These are phyloP conservation scores for Blomia tropicalis DNA, from an alignment of 2,888 invertebrate species.

Conservation along the genomic window DNA sequence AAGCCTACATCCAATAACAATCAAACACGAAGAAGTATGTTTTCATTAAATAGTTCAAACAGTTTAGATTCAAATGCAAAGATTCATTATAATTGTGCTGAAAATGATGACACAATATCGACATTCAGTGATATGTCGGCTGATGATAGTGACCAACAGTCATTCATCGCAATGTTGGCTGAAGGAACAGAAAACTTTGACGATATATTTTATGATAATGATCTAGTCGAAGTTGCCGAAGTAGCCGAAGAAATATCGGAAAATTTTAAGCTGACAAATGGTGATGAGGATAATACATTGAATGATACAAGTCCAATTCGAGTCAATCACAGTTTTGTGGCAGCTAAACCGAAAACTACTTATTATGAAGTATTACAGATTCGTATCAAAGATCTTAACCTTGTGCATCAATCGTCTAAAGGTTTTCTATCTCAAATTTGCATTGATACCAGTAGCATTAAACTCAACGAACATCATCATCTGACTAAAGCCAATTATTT, in stretches of 20 bases:
- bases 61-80: neutral
- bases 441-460: neutral
- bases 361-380: constrained; percentile 6
- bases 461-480: neutral
- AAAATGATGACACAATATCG: constrained; percentile 29
- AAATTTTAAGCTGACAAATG: neutral
- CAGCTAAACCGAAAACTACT: neutral
- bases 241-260: constrained; percentile 18
- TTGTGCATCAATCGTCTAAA: constrained; percentile 18
- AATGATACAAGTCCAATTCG: neutral
- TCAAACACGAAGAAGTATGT: neutral
- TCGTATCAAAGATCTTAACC: constrained; percentile 1
- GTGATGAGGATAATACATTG: neutral
- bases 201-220: neutral
- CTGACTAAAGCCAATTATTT: neutral
- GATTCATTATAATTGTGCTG: neutral
- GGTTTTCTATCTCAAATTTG: constrained; percentile 18
- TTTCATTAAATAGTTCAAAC: neutral
- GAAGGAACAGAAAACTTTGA: constrained; percentile 4
- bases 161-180: constrained; percentile 26
- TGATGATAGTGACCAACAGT: constrained; percentile 28
- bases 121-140: constrained; percentile 29
- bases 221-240: constrained; percentile 1
- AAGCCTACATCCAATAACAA: neutral
- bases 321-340: neutral